Conservation (phyloP, 2,113 vertebrate species). For the Boleophthalmus pectinirostris region DNA sequence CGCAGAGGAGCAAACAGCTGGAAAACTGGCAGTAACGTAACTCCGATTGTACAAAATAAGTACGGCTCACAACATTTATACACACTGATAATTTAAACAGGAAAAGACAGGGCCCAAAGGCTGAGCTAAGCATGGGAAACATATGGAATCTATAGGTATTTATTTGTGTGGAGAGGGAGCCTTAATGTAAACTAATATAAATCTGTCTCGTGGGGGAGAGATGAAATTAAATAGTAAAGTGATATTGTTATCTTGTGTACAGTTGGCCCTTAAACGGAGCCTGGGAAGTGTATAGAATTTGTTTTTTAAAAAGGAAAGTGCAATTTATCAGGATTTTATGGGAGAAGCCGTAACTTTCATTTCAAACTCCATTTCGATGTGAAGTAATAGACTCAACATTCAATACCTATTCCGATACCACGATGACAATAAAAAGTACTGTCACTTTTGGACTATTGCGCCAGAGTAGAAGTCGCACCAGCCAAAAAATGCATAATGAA, state of each 20-base stretch:
- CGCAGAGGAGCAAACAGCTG: not conserved
- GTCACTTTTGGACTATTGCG: too few species aligned
- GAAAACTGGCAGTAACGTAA: not conserved
- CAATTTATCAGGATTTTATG: too few species aligned
- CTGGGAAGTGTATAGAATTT: not conserved
- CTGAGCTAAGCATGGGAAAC: not conserved
- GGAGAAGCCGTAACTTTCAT: too few species aligned
- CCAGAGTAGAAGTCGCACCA: too few species aligned
- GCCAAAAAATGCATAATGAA: too few species aligned
- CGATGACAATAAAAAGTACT: too few species aligned
- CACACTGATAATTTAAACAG: not conserved
- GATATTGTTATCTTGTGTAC: not conserved
- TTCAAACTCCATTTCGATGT: too few species aligned
- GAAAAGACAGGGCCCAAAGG: not conserved
- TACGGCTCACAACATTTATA: not conserved
- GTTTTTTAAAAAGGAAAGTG: too few species aligned
- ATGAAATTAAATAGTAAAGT: not conserved
- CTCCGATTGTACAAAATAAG: not conserved
- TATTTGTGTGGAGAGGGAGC: not conserved
- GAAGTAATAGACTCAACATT: too few species aligned
- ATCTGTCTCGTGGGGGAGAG: not conserved
- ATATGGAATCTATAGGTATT: not conserved
- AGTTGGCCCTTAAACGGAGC: too few species aligned
- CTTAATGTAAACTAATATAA: not conserved
- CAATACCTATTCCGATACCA: too few species aligned